A percentile compares a stretch with the other conserved stretches of the same genome.
Conservation (phyloP, 2,797 vertebrate genomes). For the Notamacropus eugenii region DNA sequence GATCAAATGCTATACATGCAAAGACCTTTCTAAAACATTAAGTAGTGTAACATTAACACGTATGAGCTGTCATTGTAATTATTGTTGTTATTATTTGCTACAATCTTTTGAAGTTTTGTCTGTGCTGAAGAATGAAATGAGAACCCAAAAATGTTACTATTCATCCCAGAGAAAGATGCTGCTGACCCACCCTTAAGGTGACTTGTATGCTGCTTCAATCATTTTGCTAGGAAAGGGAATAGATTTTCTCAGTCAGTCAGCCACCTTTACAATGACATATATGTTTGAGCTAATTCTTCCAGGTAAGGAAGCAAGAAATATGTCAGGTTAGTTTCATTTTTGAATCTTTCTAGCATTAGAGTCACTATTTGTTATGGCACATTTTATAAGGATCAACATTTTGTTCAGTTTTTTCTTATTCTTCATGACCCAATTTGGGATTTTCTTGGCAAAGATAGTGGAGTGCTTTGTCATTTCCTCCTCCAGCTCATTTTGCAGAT, state of each 20-base stretch:
- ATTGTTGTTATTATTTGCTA: not conserved
- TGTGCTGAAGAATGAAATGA: not conserved
- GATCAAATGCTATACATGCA: not conserved
- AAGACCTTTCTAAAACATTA: not conserved
- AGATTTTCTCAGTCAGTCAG: not conserved
- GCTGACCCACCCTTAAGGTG: not conserved
- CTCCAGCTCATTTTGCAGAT: too few species aligned
- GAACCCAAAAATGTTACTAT: not conserved
- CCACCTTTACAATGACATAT: not conserved
- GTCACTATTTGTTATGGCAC: not conserved
- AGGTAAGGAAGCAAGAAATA: not conserved
- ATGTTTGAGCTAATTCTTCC: not conserved
- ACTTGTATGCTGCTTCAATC: not conserved
- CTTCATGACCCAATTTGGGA: not conserved
- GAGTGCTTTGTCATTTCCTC: not conserved
- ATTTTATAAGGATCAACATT: not conserved
- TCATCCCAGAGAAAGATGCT: not conserved
- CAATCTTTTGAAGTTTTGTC: constrained; percentile 3
- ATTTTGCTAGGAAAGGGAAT: not conserved
- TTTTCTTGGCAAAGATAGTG: not conserved
- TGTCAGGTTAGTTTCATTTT: not conserved
- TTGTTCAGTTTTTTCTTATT: not conserved
- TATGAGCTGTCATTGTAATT: not conserved
- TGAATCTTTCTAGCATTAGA: not conserved
- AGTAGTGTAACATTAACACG: not conserved